A percentile compares a stretch with the other conserved stretches of the same genome.
These are phyloP conservation scores for Thalassoma bifasciatum DNA, from an alignment of 2,113 vertebrate species.

Conservation along the genomic window DNA sequence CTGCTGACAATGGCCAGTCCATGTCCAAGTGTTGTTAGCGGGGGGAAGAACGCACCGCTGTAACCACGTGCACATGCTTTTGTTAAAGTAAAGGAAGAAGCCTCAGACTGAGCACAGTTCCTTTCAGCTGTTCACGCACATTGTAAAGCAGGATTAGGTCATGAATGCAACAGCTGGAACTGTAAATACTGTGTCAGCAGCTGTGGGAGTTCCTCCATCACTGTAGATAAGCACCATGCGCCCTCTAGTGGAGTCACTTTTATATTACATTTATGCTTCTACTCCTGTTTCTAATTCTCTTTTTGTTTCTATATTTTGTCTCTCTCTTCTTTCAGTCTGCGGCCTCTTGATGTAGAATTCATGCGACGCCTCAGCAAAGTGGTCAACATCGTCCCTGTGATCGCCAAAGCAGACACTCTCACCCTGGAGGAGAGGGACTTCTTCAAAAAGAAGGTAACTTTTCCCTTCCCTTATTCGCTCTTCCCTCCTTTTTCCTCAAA, in stretches of 20 bases:
- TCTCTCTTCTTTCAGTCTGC: constrained; percentile 81
- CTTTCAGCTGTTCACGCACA: constrained; percentile 9
- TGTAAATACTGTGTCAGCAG: constrained; percentile 1
- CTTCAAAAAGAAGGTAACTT: constrained; percentile 93
- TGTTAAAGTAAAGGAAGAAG: not conserved
- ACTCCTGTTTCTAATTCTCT: not conserved
- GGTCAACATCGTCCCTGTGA: constrained; percentile 98
- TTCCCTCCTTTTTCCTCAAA: not conserved
- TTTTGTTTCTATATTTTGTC: not conserved
- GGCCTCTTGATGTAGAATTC: constrained; percentile 97
- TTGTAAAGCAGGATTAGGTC: constrained; percentile 6
- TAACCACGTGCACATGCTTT: constrained; percentile 25
- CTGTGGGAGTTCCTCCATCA: not conserved
- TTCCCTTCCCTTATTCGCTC: not conserved
- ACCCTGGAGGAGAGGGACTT: constrained; percentile 97
- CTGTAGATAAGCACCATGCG: constrained; percentile 23
- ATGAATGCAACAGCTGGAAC: not conserved
- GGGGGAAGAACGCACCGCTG: constrained; percentile 2
- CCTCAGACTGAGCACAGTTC: not conserved
- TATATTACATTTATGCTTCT: not conserved
- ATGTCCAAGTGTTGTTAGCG: constrained; percentile 1
- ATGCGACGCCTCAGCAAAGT: constrained; percentile 99
- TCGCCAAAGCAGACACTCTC: constrained; percentile 96
- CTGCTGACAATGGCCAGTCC: constrained; percentile 16
- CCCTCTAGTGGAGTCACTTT: constrained; percentile 55